Base-by-base conservation (phyloP, 2,888 invertebrate genomes). In the Charanyca ferruginea region DNA sequence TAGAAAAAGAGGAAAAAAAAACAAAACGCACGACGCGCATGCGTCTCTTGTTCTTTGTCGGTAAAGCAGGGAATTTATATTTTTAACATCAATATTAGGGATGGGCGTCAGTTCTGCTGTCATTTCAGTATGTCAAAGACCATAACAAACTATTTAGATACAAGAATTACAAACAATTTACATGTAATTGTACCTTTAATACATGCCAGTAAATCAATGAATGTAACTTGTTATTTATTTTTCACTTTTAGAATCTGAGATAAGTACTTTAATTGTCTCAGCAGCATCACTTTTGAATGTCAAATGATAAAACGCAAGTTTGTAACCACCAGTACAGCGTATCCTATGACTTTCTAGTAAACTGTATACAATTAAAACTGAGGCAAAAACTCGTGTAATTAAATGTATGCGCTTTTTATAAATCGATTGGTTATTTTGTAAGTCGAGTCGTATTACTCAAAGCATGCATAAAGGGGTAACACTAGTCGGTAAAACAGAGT, bases 21-120 rank as follows among this genome's bases (percentile, higher is more conserved):
- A 90, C 80, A 85, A 87, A 91, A 85, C 79, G 87, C 83, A 83
- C 87, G 88, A 89, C 89, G 93, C 94, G 94, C 94, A 92, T 94
- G 95, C 94, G 94, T 89, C 85, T 87, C 84, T 86, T 83, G 77
- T 78, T 71, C 73, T 83, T 66, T 65, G 91, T 93, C 91, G 93
- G 86, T 92, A 91, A 93, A 93, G 77, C 90, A 93, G 91, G 62
- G 48, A 47, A 60, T 61, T 49, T 58, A 60, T 77, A 81, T 84
- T 87, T 85, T 86, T 86, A 83, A 84, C 83, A 82, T 89, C 86
- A 86, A 85, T 85, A 83, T 18, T 82, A 89, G 86, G 74, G 88
- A 52, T 81, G 88, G 7, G 5, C 28, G 48, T 9, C 23, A 9
- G 8, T 38, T 28, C 2, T 20, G 16, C 25, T 49, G 66, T 67